Percentiles rank a stretch among this genome's conserved stretches.
Conservation (phyloP, 1,140 invertebrate genomes). For the Scaptomyza montana region DNA sequence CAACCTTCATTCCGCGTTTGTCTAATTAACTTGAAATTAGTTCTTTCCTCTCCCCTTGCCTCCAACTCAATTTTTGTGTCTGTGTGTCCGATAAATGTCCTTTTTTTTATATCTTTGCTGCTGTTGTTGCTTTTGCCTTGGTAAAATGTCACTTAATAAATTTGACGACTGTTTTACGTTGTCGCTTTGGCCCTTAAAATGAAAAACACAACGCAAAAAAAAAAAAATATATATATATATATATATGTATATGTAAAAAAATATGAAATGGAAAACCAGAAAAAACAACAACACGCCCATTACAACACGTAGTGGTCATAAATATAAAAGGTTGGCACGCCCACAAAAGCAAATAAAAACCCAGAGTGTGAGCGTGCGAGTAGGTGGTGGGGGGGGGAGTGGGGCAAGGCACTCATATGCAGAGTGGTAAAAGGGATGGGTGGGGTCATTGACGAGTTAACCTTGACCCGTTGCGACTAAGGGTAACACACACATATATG, state of each 20-base stretch:
- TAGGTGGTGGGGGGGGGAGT: too few relatives aligned
- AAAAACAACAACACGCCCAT: constrained; percentile 66
- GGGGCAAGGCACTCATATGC: constrained; percentile 13
- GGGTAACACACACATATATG: constrained; percentile 7
- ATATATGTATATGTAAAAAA: constrained; percentile 36
- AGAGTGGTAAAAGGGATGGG: neutral
- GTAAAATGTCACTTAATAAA: constrained; percentile 81
- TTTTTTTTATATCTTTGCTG: constrained; percentile 25
- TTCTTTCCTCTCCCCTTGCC: constrained; percentile 18
- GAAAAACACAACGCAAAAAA: constrained; percentile 10
- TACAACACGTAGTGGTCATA: constrained; percentile 77
- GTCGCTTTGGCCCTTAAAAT: constrained; percentile 71
- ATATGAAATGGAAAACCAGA: constrained; percentile 27
- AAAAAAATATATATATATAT: neutral
- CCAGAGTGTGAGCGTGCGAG: neutral
- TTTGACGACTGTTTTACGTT: constrained; percentile 82
- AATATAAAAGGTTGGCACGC: constrained; percentile 66
- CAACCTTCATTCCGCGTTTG: constrained; percentile 10
- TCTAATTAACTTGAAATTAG: constrained; percentile 71
- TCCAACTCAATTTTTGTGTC: constrained; percentile 1
- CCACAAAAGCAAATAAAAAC: constrained; percentile 26
- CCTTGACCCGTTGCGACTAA: constrained; percentile 34
- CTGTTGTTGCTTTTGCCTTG: constrained; percentile 45
- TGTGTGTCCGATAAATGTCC: constrained; percentile 59
- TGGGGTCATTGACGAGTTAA: constrained; percentile 2